Conservation (phyloP, 1,140 invertebrate species). For the Onthophagus taurus region DNA sequence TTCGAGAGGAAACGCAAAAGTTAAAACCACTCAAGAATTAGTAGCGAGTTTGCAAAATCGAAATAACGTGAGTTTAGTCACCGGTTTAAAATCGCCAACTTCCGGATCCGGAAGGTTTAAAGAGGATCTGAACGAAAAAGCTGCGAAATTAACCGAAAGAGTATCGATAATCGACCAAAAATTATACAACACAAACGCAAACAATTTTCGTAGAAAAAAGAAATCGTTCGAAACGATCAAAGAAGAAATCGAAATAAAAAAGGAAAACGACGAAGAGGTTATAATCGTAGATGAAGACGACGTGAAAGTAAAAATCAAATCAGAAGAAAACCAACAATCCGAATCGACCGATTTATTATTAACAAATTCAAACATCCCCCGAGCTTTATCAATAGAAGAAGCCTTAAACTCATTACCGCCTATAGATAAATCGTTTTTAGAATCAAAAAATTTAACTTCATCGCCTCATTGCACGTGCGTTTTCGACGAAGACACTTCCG, state of each 20-base stretch:
- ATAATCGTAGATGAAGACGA: background rate
- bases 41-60: constrained; percentile 66
- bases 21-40: constrained; percentile 78
- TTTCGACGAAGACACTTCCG: constrained; percentile 6
- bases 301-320: background rate
- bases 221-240: background rate
- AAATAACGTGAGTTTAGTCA: constrained; percentile 27
- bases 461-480: constrained; percentile 1
- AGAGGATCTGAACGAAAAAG: constrained; percentile 33
- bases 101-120: too few relatives aligned
- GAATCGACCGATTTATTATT: too few relatives aligned
- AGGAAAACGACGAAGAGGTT: background rate
- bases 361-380: background rate
- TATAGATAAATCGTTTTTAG: constrained; percentile 22
- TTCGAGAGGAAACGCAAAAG: constrained; percentile 55
- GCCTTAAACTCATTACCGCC: constrained; percentile 31
- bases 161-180: constrained; percentile 37
- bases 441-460: too few relatives aligned
- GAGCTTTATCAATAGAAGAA: constrained; percentile 28
- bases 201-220: background rate
- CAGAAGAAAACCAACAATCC: constrained; percentile 1
- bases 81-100: constrained; percentile 18
- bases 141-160: constrained; percentile 35
- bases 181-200: constrained; percentile 21
- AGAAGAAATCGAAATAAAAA: background rate